phyloP scores from a whole-genome alignment of 2,888 invertebrate species.

The Halocaridina rubra region DNA sequence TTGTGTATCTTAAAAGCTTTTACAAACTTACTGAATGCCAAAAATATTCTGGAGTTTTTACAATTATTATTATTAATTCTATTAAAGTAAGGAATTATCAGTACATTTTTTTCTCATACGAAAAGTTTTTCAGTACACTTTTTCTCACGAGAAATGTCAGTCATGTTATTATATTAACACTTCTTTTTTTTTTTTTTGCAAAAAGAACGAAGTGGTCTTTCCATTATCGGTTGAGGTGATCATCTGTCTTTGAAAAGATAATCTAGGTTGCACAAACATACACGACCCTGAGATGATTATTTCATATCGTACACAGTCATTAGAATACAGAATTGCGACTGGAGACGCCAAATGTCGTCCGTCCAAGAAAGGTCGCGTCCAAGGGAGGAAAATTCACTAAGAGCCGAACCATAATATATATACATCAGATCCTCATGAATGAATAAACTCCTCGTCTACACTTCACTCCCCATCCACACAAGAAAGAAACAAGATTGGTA shows the following conservation, averaged over 20 bases:
- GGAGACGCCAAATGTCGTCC: background rate
- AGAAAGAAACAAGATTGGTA: background rate
- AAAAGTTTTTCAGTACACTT: too few relatives aligned
- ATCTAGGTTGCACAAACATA: conserved; percentile 51
- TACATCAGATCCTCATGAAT: background rate
- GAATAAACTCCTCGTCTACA: background rate
- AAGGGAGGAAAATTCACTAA: background rate
- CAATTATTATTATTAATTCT: too few relatives aligned
- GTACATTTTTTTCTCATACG: too few relatives aligned
- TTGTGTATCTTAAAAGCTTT: too few relatives aligned
- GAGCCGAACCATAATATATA: background rate
- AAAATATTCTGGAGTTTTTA: too few relatives aligned
- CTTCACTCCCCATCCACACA: background rate
- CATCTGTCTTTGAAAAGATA: conserved; percentile 4
- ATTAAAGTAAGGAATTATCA: too few relatives aligned
- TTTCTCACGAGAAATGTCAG: too few relatives aligned
- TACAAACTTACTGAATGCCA: conserved; percentile 3
- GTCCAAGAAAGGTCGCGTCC: background rate
- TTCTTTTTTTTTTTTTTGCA: background rate
- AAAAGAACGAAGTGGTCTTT: background rate
- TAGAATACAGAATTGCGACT: background rate
- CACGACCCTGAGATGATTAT: conserved; percentile 58
- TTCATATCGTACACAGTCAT: conserved; percentile 33
- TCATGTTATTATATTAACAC: background rate
- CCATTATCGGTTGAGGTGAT: background rate